These are phyloP conservation scores for Crotalus viridis DNA, from an alignment of 2,113 vertebrate genomes.

Conservation along the genomic window DNA sequence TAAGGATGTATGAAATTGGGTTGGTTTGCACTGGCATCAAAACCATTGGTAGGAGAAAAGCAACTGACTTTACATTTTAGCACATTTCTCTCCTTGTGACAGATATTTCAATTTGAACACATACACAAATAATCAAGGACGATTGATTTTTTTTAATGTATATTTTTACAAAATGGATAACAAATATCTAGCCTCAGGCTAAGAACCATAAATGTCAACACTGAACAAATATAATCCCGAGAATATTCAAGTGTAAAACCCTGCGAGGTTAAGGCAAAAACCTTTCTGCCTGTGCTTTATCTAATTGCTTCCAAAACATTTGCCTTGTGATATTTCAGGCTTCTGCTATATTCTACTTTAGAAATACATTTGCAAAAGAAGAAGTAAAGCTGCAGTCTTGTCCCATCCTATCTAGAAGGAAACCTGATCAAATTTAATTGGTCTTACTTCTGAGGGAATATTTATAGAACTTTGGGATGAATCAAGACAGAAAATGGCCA, in stretches of 20 bases:
- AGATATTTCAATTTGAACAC: constrained; percentile 71
- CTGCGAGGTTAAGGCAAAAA: constrained; percentile 35
- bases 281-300: constrained; percentile 10
- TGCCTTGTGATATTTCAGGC: background rate
- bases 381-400: background rate
- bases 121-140: constrained; percentile 66
- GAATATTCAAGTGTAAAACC: constrained; percentile 35
- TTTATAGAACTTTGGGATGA: background rate
- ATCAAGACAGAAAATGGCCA: background rate
- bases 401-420: background rate
- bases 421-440: background rate
- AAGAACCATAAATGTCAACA: constrained; percentile 61
- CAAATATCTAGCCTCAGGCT: constrained; percentile 58
- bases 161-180: constrained; percentile 62
- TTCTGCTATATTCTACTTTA: background rate
- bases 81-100: constrained; percentile 50
- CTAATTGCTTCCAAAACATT: constrained; percentile 11
- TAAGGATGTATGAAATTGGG: constrained; percentile 40
- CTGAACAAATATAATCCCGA: constrained; percentile 52
- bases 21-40: constrained; percentile 37
- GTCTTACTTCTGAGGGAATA: background rate
- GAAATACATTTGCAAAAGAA: background rate
- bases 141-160: constrained; percentile 63
- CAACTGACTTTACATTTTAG: constrained; percentile 46
- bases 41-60: constrained; percentile 43